Percentiles rank a stretch among this genome's conserved stretches.
These are phyloP conservation scores for Amphilophus citrinellus DNA, from an alignment of 2,113 vertebrate genomes.

Conservation along the genomic window DNA sequence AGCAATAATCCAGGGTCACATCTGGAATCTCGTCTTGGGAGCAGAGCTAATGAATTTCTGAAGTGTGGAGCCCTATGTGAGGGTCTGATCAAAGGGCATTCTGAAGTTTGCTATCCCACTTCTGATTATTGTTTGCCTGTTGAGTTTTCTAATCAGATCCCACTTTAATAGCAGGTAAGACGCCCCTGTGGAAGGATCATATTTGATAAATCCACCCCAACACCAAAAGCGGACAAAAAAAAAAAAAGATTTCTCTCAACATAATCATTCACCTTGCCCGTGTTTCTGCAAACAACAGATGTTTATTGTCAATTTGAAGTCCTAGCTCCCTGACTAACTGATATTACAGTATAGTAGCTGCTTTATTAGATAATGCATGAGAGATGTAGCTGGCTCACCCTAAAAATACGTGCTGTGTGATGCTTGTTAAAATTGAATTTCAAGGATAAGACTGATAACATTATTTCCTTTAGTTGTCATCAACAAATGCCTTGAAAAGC, in stretches of 20 bases:
- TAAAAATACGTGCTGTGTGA: neutral
- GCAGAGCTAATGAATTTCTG: conserved; percentile 4
- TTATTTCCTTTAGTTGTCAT: neutral
- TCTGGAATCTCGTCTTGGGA: neutral
- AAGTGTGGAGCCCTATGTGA: neutral
- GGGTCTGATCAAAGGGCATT: neutral
- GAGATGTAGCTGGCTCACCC: neutral
- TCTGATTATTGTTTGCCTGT: neutral
- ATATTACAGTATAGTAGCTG: neutral
- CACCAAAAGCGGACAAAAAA: neutral
- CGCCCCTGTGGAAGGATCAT: conserved; percentile 6
- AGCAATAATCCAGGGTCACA: neutral
- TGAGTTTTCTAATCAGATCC: neutral
- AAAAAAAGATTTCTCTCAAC: neutral
- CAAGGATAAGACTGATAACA: neutral
- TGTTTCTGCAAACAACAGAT: neutral
- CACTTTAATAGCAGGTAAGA: conserved; percentile 61
- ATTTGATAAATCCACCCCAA: conserved; percentile 8
- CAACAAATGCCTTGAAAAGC: neutral
- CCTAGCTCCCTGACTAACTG: neutral
- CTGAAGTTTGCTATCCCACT: neutral
- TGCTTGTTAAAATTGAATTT: neutral
- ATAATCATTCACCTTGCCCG: neutral
- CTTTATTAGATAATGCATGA: neutral
- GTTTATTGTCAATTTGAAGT: neutral